Percentiles rank a stretch among this genome's conserved stretches.
phyloP scores from a whole-genome alignment of 1,140 invertebrate genomes.

The Gonatopus flavifemur region DNA sequence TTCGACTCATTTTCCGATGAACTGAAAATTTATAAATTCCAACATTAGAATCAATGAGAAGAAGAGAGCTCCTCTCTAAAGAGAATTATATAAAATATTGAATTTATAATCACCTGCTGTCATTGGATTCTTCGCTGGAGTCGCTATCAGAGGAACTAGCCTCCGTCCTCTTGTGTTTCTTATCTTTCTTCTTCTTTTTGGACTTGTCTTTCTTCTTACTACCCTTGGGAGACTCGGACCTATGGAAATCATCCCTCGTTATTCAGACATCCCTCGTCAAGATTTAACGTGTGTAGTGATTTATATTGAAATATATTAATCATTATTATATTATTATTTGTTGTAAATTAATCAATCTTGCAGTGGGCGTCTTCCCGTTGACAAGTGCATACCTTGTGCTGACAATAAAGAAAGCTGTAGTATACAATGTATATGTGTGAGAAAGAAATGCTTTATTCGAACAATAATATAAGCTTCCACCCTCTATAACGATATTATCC shows the following conservation, averaged over 20 bases:
- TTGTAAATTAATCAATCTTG: slow-evolving; percentile 47
- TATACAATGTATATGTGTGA: slow-evolving; percentile 34
- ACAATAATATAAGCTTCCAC: slow-evolving; percentile 30
- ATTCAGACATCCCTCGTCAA: slow-evolving; percentile 7
- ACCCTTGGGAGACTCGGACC: slow-evolving; percentile 50
- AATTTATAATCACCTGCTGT: slow-evolving; percentile 43
- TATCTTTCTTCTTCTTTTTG: slow-evolving; percentile 53
- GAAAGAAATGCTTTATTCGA: slow-evolving; percentile 34
- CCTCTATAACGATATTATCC: slow-evolving; percentile 16
- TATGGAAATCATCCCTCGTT: slow-evolving; percentile 35
- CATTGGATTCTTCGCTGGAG: slow-evolving; percentile 47
- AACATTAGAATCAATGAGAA: neutral
- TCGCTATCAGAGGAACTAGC: slow-evolving; percentile 47
- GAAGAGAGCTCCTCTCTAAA: too few relatives aligned
- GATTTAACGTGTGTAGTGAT: slow-evolving; percentile 1
- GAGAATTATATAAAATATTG: too few relatives aligned
- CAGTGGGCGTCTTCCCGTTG: slow-evolving; percentile 53
- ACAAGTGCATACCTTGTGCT: slow-evolving; percentile 56
- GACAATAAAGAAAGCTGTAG: slow-evolving; percentile 49
- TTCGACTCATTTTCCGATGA: slow-evolving; percentile 45
- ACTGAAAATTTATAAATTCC: slow-evolving; percentile 15
- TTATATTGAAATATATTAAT: slow-evolving; percentile 14
- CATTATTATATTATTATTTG: slow-evolving; percentile 31
- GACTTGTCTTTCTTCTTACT: slow-evolving; percentile 54
- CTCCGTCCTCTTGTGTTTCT: slow-evolving; percentile 49